These are phyloP conservation scores for Aselliscus stoliczkanus DNA, from an alignment of 2,797 vertebrate species.

Conservation along the genomic window DNA sequence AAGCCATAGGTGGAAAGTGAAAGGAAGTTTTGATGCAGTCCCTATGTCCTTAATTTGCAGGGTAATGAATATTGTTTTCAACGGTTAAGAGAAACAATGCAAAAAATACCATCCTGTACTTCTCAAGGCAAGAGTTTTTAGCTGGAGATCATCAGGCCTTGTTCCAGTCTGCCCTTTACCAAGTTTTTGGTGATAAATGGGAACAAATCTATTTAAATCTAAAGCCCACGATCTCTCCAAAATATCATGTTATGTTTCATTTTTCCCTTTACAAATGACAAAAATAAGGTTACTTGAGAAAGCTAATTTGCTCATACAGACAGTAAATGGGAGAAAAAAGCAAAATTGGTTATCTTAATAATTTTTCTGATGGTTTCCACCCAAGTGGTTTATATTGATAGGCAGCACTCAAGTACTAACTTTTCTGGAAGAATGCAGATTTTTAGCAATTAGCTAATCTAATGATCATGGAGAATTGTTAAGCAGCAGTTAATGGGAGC, in stretches of 20 bases:
- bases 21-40: neutral
- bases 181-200: neutral
- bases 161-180: neutral
- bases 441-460: neutral
- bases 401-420: neutral
- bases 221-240: neutral
- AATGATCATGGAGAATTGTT: neutral
- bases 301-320: neutral
- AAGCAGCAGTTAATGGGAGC: neutral
- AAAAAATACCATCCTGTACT: neutral
- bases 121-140: neutral
- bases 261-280: neutral
- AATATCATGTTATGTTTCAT: neutral
- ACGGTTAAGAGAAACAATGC: neutral
- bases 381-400: neutral
- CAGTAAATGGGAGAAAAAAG: neutral
- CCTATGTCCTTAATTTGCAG: neutral
- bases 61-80: neutral
- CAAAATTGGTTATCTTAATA: neutral
- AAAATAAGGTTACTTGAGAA: neutral
- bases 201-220: neutral
- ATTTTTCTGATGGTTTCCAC: neutral
- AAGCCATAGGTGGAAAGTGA: neutral
- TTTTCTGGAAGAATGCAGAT: neutral
- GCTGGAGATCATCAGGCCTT: neutral